Percentiles rank a stretch among this genome's conserved stretches.
Evolutionary conservation across 2,797 vertebrate species (phyloP).

Genomic region (Sternarchorhynchus goeldii): DNA sequence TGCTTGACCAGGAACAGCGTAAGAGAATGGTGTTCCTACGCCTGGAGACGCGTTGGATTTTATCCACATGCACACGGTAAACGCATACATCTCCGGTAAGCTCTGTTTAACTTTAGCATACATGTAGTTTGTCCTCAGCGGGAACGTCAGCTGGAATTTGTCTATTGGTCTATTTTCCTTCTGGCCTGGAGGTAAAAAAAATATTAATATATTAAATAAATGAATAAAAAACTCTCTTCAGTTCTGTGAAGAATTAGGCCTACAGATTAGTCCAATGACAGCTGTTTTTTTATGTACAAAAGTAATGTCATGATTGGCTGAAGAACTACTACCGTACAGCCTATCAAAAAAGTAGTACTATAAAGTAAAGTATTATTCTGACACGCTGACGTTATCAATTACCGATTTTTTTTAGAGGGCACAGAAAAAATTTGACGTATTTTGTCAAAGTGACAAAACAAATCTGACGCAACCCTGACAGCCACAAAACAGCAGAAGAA

Average conservation of each 20-base stretch:
- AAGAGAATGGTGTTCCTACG: constrained; percentile 96
- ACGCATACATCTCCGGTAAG: constrained; percentile 96
- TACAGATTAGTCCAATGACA: neutral
- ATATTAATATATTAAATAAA: too few relatives aligned
- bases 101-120: constrained; percentile 96
- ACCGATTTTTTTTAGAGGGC: too few relatives aligned
- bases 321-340: too few relatives aligned
- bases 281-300: too few relatives aligned
- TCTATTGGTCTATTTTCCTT: constrained; percentile 91
- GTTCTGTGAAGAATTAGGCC: constrained; percentile 16
- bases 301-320: too few relatives aligned
- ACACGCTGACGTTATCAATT: too few relatives aligned
- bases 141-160: constrained; percentile 95
- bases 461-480: too few relatives aligned
- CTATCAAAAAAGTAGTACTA: too few relatives aligned
- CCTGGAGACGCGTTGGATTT: constrained; percentile 93
- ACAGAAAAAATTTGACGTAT: too few relatives aligned
- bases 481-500: too few relatives aligned
- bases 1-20: constrained; percentile 92
- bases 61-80: constrained; percentile 97
- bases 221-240: neutral
- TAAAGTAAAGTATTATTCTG: too few relatives aligned
- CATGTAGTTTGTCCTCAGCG: constrained; percentile 97
- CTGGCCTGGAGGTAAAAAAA: constrained; percentile 77
- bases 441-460: too few relatives aligned